Evolutionary conservation across 2,888 invertebrate species (phyloP).

Genomic region (Thymelicus acteon): DNA sequence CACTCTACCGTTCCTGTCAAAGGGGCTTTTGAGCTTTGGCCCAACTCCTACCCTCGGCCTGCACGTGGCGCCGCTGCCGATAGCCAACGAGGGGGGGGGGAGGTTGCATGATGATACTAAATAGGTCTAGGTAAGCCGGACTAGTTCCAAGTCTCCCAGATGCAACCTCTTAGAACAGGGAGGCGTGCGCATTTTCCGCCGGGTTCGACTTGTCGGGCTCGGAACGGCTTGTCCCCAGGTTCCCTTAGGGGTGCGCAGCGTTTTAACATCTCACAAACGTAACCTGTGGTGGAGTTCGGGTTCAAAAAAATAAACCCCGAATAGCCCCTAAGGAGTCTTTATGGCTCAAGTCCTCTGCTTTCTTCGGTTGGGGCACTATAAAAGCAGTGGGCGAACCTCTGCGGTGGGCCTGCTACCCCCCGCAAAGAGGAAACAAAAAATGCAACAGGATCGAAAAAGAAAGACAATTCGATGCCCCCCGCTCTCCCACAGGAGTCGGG

Average conservation of each 20-base stretch:
- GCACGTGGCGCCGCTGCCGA: constrained; percentile 40
- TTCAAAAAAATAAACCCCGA: constrained; percentile 2
- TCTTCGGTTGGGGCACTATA: constrained; percentile 38
- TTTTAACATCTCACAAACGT: constrained; percentile 3
- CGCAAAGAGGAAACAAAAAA: not conserved
- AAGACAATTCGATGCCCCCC: constrained; percentile 16
- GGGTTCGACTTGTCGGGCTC: not conserved
- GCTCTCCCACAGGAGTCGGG: constrained; percentile 43
- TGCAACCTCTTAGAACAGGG: not conserved
- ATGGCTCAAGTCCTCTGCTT: constrained; percentile 16
- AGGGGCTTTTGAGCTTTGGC: constrained; percentile 8
- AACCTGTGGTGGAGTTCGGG: constrained; percentile 1
- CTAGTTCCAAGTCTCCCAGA: constrained; percentile 4
- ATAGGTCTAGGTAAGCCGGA: constrained; percentile 3
- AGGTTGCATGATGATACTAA: constrained; percentile 2
- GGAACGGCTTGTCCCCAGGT: not conserved
- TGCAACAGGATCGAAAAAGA: constrained; percentile 11
- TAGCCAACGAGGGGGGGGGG: constrained; percentile 24
- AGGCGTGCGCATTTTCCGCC: not conserved
- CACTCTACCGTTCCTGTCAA: constrained; percentile 6
- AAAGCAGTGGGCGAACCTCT: constrained; percentile 34
- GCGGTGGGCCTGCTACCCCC: constrained; percentile 38
- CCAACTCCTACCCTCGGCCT: constrained; percentile 41
- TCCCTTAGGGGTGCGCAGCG: constrained; percentile 2
- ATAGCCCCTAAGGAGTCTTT: constrained; percentile 21